Percentiles rank a stretch among this genome's conserved stretches.
Evolutionary conservation across 2,113 vertebrate genomes (phyloP).

Genomic region (Xiphophorus hellerii): DNA sequence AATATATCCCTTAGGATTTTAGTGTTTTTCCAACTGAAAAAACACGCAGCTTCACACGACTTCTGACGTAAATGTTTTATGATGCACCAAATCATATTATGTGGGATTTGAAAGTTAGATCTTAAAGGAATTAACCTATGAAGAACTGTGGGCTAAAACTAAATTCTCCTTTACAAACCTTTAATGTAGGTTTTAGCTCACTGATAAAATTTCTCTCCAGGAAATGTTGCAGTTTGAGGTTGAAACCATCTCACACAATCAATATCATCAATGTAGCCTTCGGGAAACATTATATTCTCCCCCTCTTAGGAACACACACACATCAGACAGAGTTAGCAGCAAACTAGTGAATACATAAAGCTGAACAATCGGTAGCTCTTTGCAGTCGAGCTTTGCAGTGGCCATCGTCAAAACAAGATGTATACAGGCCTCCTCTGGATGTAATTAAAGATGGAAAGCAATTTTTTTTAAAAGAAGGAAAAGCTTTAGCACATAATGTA

Average conservation of each 20-base stretch:
- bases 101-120: background rate
- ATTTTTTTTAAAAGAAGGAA: background rate
- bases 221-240: background rate
- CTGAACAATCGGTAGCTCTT: background rate
- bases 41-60: background rate
- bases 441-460: background rate
- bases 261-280: background rate
- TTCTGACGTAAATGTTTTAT: background rate
- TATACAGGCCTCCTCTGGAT: background rate
- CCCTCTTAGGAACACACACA: background rate
- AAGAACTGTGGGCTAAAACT: background rate
- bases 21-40: no score
- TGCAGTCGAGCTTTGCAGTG: background rate
- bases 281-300: background rate
- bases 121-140: background rate
- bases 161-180: background rate
- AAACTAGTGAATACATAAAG: background rate
- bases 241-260: background rate
- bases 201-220: background rate
- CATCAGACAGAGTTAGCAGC: slow-evolving; percentile 13
- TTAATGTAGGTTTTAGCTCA: background rate
- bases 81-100: background rate
- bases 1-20: no score
- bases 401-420: background rate
- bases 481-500: background rate